phyloP scores from a whole-genome alignment of 2,888 invertebrate genomes.

The Andrena bucephala region DNA sequence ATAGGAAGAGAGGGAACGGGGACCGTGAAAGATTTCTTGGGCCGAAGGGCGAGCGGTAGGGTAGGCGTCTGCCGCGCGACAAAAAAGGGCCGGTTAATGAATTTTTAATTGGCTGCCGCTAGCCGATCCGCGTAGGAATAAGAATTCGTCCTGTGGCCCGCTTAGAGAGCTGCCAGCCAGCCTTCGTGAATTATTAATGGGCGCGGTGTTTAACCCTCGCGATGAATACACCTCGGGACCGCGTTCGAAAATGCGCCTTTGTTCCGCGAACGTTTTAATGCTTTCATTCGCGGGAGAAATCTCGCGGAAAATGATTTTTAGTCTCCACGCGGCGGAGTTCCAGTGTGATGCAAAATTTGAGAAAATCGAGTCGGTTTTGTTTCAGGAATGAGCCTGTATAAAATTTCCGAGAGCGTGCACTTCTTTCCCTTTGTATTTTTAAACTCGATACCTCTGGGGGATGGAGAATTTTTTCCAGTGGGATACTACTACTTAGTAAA shows the following conservation, averaged over 20 bases:
- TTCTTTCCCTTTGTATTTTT: too few relatives aligned
- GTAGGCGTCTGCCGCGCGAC: slow-evolving; percentile 2
- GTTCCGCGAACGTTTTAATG: background rate
- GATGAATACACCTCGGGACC: slow-evolving; percentile 25
- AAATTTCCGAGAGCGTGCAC: too few relatives aligned
- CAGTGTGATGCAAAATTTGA: too few relatives aligned
- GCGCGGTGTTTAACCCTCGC: slow-evolving; percentile 25
- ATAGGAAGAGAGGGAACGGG: slow-evolving; percentile 16
- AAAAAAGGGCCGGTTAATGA: slow-evolving; percentile 57
- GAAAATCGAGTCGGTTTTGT: too few relatives aligned
- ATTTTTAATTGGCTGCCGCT: slow-evolving; percentile 67
- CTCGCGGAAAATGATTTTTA: background rate
- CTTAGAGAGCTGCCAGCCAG: background rate
- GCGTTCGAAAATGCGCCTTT: background rate
- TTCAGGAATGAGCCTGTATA: too few relatives aligned
- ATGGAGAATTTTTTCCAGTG: too few relatives aligned
- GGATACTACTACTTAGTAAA: too few relatives aligned
- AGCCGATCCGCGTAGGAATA: slow-evolving; percentile 29
- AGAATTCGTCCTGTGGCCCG: background rate
- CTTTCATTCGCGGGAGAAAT: background rate
- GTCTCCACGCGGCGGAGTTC: background rate
- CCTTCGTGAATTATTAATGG: slow-evolving; percentile 47
- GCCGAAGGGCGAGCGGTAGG: background rate
- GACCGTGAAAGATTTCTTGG: slow-evolving; percentile 38
- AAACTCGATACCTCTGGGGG: too few relatives aligned